Conservation (phyloP, 2,113 vertebrate genomes). For the Ondatra zibethicus region DNA sequence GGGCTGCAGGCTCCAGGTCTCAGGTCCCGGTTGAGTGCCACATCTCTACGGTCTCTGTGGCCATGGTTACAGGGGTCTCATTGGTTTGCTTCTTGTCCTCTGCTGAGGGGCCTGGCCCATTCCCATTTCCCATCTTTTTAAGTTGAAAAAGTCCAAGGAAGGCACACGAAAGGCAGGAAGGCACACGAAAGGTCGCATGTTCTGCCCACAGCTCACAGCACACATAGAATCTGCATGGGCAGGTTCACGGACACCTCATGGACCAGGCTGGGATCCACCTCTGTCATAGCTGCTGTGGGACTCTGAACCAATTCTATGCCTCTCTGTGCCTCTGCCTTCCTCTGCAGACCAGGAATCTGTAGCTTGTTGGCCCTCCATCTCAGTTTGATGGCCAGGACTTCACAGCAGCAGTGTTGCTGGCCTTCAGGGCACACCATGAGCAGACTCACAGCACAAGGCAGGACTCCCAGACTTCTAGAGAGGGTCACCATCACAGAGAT, state of each 20-base stretch:
- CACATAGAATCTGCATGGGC: background rate
- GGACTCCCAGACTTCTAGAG: background rate
- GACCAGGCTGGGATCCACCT: background rate
- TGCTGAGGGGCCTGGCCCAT: background rate
- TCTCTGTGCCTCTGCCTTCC: background rate
- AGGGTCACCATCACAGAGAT: background rate
- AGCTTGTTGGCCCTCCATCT: background rate
- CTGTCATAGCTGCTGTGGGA: background rate
- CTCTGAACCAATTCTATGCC: background rate
- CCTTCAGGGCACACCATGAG: background rate
- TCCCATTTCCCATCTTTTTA: background rate
- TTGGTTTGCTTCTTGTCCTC: background rate
- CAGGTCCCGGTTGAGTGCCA: too few species aligned
- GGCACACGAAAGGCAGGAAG: accelerated
- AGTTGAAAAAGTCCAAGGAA: background rate
- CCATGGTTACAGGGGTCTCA: background rate
- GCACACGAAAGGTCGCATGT: accelerated
- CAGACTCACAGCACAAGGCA: background rate
- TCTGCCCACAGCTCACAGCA: background rate
- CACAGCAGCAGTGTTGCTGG: background rate
- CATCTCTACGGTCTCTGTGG: background rate
- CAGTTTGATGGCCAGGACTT: background rate
- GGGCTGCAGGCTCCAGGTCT: background rate
- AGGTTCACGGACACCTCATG: too few species aligned
- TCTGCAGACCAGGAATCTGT: background rate